These are phyloP conservation scores for Panthera tigris DNA, from an alignment of 2,113 vertebrate genomes.

Conservation along the genomic window DNA sequence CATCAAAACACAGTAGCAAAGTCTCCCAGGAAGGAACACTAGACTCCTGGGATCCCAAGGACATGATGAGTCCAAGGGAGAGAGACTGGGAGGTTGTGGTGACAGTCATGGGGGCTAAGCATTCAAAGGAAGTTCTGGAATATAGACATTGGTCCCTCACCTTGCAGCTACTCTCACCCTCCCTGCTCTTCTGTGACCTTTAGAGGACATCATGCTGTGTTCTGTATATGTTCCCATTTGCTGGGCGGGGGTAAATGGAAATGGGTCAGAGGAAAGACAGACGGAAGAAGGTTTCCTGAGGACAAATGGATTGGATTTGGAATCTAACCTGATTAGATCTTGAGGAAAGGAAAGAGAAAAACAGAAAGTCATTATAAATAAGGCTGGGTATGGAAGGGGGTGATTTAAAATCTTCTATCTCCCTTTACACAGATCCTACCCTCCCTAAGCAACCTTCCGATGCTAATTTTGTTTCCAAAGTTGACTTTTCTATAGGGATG, in stretches of 20 bases:
- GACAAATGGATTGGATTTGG: neutral
- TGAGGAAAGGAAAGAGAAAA: neutral
- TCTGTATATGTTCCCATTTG: neutral
- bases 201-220: neutral
- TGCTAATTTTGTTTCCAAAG: constrained; percentile 63
- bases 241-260: neutral
- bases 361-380: constrained; percentile 38
- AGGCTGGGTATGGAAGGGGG: neutral
- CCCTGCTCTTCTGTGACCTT: neutral
- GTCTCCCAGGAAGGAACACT: neutral
- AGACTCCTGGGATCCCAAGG: neutral
- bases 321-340: constrained; percentile 28
- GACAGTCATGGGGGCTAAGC: neutral
- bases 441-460: constrained; percentile 13
- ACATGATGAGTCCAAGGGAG: neutral
- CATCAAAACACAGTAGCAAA: constrained; percentile 2
- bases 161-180: neutral
- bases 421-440: neutral
- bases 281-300: constrained; percentile 32
- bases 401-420: constrained; percentile 13
- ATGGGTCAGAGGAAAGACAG: neutral
- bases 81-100: neutral
- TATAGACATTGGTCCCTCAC: neutral
- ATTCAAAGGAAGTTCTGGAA: neutral
- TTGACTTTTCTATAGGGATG: constrained; percentile 42